phyloP scores from a whole-genome alignment of 2,888 invertebrate genomes.

The Tipula confusa region DNA sequence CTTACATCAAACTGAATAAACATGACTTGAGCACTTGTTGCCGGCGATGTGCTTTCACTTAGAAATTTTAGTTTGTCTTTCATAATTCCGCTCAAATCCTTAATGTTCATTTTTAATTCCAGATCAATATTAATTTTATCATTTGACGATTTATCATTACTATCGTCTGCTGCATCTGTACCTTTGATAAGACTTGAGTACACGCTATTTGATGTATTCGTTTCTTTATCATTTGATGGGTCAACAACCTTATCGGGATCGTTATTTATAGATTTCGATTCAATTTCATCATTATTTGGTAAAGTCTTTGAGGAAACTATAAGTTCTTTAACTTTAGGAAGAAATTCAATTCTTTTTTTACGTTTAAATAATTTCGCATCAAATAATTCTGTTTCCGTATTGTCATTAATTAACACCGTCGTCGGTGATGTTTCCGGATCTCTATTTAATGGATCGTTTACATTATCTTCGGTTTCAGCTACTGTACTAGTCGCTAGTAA shows the following conservation, averaged over 20 bases:
- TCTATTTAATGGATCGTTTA: neutral
- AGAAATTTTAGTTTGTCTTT: constrained; percentile 57
- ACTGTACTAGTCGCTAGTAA: neutral
- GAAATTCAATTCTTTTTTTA: constrained; percentile 53
- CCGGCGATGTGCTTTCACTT: constrained; percentile 53
- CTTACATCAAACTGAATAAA: constrained; percentile 58
- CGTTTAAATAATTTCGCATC: constrained; percentile 54
- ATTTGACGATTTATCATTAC: neutral
- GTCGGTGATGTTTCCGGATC: neutral
- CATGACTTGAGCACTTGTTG: constrained; percentile 58
- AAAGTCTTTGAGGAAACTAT: constrained; percentile 35
- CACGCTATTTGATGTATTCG: constrained; percentile 8
- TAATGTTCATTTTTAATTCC: constrained; percentile 41
- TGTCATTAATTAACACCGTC: constrained; percentile 31
- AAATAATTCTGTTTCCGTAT: constrained; percentile 38
- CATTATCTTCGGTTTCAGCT: neutral
- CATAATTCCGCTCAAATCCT: constrained; percentile 50
- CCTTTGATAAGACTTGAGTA: constrained; percentile 41
- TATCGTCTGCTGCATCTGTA: constrained; percentile 36
- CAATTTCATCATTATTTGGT: neutral
- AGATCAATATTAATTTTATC: neutral
- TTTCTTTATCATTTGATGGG: constrained; percentile 1
- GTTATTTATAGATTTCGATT: neutral
- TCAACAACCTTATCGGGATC: neutral
- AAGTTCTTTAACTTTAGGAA: constrained; percentile 41